Conservation (phyloP, 2,888 invertebrate species). For the Spisula subtruncata region DNA sequence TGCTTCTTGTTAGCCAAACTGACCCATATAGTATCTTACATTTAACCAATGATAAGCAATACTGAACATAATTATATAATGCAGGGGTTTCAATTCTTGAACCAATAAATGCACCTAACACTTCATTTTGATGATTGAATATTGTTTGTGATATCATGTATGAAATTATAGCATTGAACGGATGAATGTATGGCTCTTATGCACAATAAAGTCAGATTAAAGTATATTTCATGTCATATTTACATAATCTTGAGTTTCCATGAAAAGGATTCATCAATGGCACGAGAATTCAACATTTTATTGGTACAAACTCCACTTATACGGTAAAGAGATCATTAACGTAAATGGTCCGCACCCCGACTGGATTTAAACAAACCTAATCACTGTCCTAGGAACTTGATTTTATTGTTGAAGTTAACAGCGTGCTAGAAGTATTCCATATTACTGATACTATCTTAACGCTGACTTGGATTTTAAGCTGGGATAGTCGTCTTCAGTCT, state of each 20-base stretch:
- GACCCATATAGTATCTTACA: no score
- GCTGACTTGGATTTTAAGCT: not conserved
- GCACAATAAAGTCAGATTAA: not conserved
- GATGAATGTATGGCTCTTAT: not conserved
- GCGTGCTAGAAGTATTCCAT: no score
- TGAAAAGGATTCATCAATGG: not conserved
- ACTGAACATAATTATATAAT: no score
- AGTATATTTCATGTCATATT: not conserved
- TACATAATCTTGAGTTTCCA: constrained; percentile 1
- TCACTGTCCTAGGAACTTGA: not conserved
- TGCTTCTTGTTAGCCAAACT: no score
- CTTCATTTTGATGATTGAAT: no score
- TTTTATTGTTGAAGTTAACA: constrained; percentile 3
- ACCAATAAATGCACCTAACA: no score
- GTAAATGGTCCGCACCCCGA: not conserved
- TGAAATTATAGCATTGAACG: no score
- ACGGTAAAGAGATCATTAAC: not conserved
- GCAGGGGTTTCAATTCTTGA: no score
- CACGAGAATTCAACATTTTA: no score
- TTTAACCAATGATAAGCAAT: no score
- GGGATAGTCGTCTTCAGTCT: not conserved
- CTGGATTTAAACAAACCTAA: not conserved
- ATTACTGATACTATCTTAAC: not conserved
- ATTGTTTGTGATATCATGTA: no score
- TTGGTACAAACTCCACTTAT: constrained; percentile 5